Base-by-base conservation (phyloP, 2,888 invertebrate genomes). In the Chalcosyrphus nemorum region DNA sequence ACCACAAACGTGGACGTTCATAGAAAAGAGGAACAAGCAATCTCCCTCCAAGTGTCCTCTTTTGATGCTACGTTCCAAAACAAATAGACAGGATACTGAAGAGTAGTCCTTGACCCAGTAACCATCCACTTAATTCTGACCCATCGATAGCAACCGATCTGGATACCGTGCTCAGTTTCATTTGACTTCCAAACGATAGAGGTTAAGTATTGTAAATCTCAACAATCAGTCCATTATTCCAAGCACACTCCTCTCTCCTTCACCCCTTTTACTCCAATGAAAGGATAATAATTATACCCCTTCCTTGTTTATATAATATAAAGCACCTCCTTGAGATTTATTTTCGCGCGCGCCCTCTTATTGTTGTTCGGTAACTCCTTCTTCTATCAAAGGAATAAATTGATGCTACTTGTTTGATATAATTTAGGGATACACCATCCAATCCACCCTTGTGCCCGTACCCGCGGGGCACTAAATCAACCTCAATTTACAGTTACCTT, bases 401-500 rank as follows among this genome's bases (percentile, higher is more conserved):
- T 61, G 45, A 54, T 61, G 45, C 35, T 70, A 32, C 68, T 76
- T 76, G 59, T 29, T 66, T 66, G 35, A 27, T 57, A 66, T 41
- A 82, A 77, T 56, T 68, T 38, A 77, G 47, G 77, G 27, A 47
- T 47, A 76, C 21, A 65, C 52, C 21, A 65, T 45, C 15, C 29
- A 32, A 45, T 57, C 24, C 32, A 21, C 29, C 71, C 54, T 38
- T 41, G 27, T 19, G 61, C 52, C 72, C 50, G 27, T 19, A 66
- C 52, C 72, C 66, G 54, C 54, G 56, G 66, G 61, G 1, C 43
- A 80, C 52, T 74, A 61, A 80, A 74, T 75, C 68, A 75, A 84
- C 84, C 78, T 80, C 68, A 84, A 74, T 84, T 80, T 65, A 75
- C 80, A 84, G 80, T 52, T 38, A 70, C 74, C 74, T 80, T 74